Evolutionary conservation across 2,113 vertebrate species (phyloP), one percentile per base, ranked within the genome.

Genomic region (Podiceps cristatus): DNA sequence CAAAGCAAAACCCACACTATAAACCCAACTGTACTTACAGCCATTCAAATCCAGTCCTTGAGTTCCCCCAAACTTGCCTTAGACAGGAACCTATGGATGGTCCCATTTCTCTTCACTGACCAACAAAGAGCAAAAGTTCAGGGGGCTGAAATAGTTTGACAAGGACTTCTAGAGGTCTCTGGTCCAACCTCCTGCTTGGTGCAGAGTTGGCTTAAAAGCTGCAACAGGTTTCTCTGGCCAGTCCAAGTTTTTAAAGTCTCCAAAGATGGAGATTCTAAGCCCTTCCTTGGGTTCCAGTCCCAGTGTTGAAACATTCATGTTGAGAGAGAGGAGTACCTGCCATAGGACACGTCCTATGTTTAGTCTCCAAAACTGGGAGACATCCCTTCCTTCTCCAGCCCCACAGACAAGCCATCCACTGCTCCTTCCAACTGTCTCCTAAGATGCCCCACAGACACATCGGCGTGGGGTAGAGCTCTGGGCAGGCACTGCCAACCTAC

Each of bases 401-500:
- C n/a, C 68, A 68, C 45, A 67, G 28, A 58, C 16, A 68, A 59
- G 47, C 28, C 60, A 35, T 35, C 55, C 37, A 9, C 23, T 69
- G 45, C 29, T 68, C 37, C n/a, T 44, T 37, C 58, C 75, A 10
- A 4, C 23, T 7, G 28, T 5, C 47, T 88, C 12, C 37, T 12
- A 0, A 28, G 50, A 2, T 22, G 60, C 77, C 29, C 60, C 60
- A 35, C 3, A 31, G 73, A 4, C 58, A 44, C 0, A 1, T 37
- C 25, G 0, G 0, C 17, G 42, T 20, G 67, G 11, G 29, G 60
- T 72, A 71, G 72, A 71, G 50, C 73, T 47, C 40, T 27, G 12
- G 42, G 31, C 35, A 56, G 75, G 76, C 60, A 13, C 28, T 33
- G 47, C 53, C 53, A 67, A 6, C 19, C 17, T 28, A 50, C 29